Evolutionary conservation across 2,797 vertebrate genomes (phyloP), one percentile per base, ranked within the genome.

Genomic region (Remorina albescens): DNA sequence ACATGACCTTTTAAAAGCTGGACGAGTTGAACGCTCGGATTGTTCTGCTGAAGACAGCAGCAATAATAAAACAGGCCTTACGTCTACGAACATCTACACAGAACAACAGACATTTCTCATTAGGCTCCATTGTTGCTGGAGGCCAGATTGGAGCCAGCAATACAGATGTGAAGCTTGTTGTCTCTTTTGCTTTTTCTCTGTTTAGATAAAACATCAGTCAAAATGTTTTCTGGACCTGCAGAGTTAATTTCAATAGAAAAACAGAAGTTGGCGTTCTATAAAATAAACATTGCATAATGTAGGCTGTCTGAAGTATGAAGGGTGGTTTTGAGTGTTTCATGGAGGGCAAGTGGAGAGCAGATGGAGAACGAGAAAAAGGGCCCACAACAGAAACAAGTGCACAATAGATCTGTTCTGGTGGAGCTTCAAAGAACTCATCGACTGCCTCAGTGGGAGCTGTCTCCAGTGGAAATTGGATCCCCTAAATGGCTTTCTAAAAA

Each of bases 101-200:
- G 55, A 51, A 44, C 39, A 70, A 67, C 51, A 58, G 60, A 54
- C 47, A 65, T 41, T 54, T 73, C 53, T 69, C 65, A 78, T 78
- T 59, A 60, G 54, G 50, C 58, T 53, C 49, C 26, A 58, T 74
- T 57, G 0, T 67, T 46, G 51, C 69, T 50, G 61, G 74, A 69
- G 57, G 79, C 64, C 76, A 79, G 77, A 81, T 72, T 84, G 83
- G 68, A 86, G 51, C 56, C 67, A 69, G 53, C 28, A 51, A 28
- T 28, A 28, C 49, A 55, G 65, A 82, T 72, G 71, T 21, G n/a
- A 51, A 49, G 32, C 30, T 8, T 36, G 0, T 8, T 44, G 25
- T 26, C 44, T 57, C 23, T 11, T 50, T 30, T 63, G 23, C 28
- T 39, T 23, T 23, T 47, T 41, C 58, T 67, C 46, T 54, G 60